These are phyloP conservation scores for Mungos mungo DNA, from an alignment of 2,113 vertebrate species.

Conservation along the genomic window DNA sequence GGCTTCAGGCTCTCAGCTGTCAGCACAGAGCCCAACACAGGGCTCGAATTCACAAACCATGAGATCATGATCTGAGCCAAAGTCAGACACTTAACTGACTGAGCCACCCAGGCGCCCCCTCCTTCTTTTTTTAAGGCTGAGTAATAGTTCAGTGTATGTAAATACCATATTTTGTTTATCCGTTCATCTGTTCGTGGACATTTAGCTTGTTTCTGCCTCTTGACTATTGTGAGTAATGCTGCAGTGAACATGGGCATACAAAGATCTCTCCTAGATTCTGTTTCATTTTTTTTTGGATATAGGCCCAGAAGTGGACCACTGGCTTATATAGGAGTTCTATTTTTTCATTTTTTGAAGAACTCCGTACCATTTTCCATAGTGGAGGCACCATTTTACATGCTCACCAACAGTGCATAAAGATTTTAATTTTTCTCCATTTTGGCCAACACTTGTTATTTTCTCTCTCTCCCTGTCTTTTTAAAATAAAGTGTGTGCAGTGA, in stretches of 20 bases:
- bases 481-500: neutral
- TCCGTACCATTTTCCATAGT: neutral
- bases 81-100: too few species aligned
- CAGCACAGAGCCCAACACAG: too few species aligned
- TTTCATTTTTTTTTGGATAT: neutral
- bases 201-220: neutral
- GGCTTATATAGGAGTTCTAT: neutral
- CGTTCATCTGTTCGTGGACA: neutral
- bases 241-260: neutral
- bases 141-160: neutral
- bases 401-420: too few species aligned
- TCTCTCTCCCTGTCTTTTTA: neutral
- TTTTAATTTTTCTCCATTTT: neutral
- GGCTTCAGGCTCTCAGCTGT: too few species aligned
- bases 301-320: neutral
- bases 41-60: rapidly evolving
- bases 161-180: neutral
- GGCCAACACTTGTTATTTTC: neutral
- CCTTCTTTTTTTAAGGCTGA: neutral
- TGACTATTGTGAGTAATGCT: neutral
- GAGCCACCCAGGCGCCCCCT: too few species aligned
- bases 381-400: neutral
- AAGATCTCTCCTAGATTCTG: neutral
- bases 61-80: too few species aligned
- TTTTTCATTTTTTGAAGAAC: constrained; percentile 12